Base-by-base conservation (phyloP, 2,113 vertebrate species). In the Seriola rivoliana region DNA sequence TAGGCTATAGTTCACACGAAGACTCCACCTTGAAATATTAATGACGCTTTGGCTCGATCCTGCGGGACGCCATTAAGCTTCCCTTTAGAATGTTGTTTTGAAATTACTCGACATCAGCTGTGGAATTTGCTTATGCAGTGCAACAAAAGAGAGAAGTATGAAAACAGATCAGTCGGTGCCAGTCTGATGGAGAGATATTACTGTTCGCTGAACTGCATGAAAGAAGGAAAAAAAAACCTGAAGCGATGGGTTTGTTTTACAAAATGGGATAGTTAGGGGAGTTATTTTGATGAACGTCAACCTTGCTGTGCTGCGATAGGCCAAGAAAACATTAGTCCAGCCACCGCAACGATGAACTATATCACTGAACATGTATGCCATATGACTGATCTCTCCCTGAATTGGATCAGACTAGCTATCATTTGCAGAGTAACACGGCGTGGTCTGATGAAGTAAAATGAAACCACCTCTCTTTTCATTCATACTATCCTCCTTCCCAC, bases 321-420 rank as follows among this genome's bases (percentile, higher is more conserved):
- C 65, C 42, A 77, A 75, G 77, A 12, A 84, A 78, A 84, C 77
- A 68, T 85, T 75, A 70, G 64, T 54, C 0, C 25, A 36, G 68
- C 34, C 57, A 8, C 57, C 5, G 57, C 50, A 50, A 13, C 23
- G 16, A 57, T 54, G 46, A 78, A 32, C 34, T 36, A 40, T 10
- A 1, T 40, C 44, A 60, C 38, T 50, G 32, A 78, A 80, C 21
- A n/a, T 14, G 0, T 0, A 21, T 2, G 21, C 78, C 72, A 64
- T 58, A 54, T 64, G 88, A 85, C 59, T 6, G 69, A 87, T 80
- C 36, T 50, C 54, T 44, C 14, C 7, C 42, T n/a, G 57, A 46
- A 81, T 63, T 1, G 3, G 12, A 38, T 34, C 63, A 57, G 69
- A 68, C 46, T 8, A 66, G 5, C 40, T 13, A 71, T 87, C 70